A percentile compares a stretch with the other conserved stretches of the same genome.
Conservation (phyloP, 1,140 invertebrate genomes). For the Drosophila tsacasi region DNA sequence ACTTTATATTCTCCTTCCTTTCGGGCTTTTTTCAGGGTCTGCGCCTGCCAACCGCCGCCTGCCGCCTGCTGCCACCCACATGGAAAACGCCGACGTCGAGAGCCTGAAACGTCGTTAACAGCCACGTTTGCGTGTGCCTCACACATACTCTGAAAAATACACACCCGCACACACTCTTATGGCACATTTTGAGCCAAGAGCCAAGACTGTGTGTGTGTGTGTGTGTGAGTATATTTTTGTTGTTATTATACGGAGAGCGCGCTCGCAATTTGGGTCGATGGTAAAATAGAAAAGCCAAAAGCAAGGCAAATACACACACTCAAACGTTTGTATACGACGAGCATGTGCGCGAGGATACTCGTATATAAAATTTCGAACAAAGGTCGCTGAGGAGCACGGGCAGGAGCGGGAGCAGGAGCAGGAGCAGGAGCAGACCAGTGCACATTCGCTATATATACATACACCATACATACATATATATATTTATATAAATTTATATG, state of each 20-base stretch:
- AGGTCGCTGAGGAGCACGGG: slow-evolving; percentile 68
- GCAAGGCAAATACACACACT: slow-evolving; percentile 61
- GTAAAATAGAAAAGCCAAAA: slow-evolving; percentile 84
- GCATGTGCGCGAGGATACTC: slow-evolving; percentile 14
- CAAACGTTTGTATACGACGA: slow-evolving; percentile 30
- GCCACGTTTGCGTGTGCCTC: slow-evolving; percentile 76
- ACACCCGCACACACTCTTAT: slow-evolving; percentile 33
- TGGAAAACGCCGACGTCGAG: slow-evolving; percentile 59
- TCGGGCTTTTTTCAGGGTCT: slow-evolving; percentile 58
- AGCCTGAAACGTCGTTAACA: slow-evolving; percentile 76
- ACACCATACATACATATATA: slow-evolving; percentile 6
- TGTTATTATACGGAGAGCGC: slow-evolving; percentile 60
- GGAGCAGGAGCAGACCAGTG: slow-evolving; percentile 64
- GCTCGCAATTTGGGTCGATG: slow-evolving; percentile 82
- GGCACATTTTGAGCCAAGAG: slow-evolving; percentile 39
- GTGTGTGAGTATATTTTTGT: slow-evolving; percentile 58
- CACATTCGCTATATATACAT: slow-evolving; percentile 66
- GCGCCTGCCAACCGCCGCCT: slow-evolving; percentile 25
- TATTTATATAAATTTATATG: slow-evolving; percentile 17
- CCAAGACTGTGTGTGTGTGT: slow-evolving; percentile 31
- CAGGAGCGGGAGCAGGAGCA: no score
- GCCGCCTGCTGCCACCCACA: slow-evolving; percentile 30
- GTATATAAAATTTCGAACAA: slow-evolving; percentile 70
- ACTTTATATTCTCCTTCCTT: slow-evolving; percentile 51
- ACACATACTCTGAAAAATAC: slow-evolving; percentile 28